Evolutionary conservation across 2,888 invertebrate species (phyloP).

Genomic region (Deroplatys truncata): DNA sequence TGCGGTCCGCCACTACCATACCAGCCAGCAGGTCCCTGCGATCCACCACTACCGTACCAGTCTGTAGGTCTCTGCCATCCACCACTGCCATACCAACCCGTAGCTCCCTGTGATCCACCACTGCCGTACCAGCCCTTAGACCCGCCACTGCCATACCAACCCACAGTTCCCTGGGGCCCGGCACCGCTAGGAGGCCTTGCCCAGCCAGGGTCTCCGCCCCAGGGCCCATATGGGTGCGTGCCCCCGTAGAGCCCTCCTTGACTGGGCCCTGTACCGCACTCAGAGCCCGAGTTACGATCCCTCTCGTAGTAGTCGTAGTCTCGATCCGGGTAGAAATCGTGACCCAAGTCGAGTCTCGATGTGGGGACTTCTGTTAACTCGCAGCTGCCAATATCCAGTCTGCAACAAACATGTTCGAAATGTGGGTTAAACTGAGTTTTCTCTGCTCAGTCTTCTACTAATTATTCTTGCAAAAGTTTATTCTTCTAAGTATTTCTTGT

Average conservation of each 20-base stretch:
- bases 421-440: neutral
- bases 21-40: constrained; percentile 38
- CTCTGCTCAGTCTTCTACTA: too few species aligned
- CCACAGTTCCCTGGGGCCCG: constrained; percentile 6
- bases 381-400: constrained; percentile 55
- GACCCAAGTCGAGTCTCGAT: constrained; percentile 60
- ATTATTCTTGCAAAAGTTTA: too few species aligned
- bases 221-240: constrained; percentile 1
- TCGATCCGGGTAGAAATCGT: constrained; percentile 61
- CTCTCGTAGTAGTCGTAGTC: constrained; percentile 78
- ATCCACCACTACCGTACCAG: constrained; percentile 39
- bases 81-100: constrained; percentile 11
- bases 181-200: constrained; percentile 3
- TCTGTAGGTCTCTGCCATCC: constrained; percentile 40
- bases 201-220: neutral
- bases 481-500: too few species aligned
- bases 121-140: neutral
- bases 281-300: constrained; percentile 59
- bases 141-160: constrained; percentile 18
- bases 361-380: constrained; percentile 71
- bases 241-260: neutral
- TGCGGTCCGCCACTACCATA: constrained; percentile 27
- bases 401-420: neutral
- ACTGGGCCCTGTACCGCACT: constrained; percentile 18
- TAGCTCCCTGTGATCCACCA: constrained; percentile 13